phyloP scores from a whole-genome alignment of 2,888 invertebrate genomes.

The Chrysotoxum bicinctum region DNA sequence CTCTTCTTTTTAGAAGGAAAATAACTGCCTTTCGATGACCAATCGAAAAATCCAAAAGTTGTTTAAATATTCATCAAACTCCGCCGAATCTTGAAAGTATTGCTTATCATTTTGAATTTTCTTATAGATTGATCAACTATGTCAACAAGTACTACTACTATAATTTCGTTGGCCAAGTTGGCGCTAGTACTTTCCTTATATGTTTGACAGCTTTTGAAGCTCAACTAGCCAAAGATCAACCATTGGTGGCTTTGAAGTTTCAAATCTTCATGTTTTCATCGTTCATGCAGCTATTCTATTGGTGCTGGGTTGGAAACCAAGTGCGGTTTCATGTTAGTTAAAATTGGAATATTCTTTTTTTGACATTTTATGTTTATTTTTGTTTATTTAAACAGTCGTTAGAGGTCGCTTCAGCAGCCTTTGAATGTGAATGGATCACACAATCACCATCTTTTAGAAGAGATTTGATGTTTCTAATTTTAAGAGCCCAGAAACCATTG shows the following conservation, averaged over 20 bases:
- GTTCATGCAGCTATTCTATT: conserved; percentile 77
- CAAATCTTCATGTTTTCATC: conserved; percentile 75
- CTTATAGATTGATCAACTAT: conserved; percentile 71
- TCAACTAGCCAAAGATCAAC: conserved; percentile 74
- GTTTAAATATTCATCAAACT: too few relatives aligned
- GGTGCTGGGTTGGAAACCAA: conserved; percentile 77
- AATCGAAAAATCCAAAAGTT: too few relatives aligned
- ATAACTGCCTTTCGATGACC: background rate
- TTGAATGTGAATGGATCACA: conserved; percentile 76
- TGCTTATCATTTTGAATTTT: background rate
- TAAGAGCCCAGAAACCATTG: conserved; percentile 77
- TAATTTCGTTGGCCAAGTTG: conserved; percentile 76
- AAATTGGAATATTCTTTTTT: background rate
- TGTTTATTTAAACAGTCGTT: conserved; percentile 75
- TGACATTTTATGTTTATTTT: background rate
- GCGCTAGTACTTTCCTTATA: conserved; percentile 76
- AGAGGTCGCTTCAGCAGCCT: conserved; percentile 76
- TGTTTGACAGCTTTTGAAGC: conserved; percentile 78
- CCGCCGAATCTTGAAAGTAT: background rate
- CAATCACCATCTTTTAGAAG: conserved; percentile 74
- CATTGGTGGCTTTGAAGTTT: conserved; percentile 76
- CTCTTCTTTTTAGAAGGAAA: background rate
- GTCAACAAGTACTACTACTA: conserved; percentile 75
- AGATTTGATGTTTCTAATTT: conserved; percentile 76
- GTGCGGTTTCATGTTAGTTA: conserved; percentile 75